Evolutionary conservation across 2,113 vertebrate genomes (phyloP), one percentile per base, ranked within the genome.

Genomic region (Tenebrosternarchus preto): DNA sequence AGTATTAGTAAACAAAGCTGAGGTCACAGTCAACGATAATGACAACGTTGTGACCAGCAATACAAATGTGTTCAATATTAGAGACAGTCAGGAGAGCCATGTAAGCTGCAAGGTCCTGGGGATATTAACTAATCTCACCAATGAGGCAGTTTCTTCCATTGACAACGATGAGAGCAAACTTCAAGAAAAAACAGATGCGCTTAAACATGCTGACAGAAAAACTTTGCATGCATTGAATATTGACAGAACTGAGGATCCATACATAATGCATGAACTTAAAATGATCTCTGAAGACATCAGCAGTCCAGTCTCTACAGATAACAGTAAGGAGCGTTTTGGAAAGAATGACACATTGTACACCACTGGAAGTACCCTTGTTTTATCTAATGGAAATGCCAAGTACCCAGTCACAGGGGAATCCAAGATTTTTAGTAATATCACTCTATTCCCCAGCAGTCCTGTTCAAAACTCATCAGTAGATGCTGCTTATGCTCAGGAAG

Each of bases 301-400:
- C n/a, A 33, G 22, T 77, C 73, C 75, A 16, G 22, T 24, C 60
- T 74, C 39, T 73, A 29, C 66, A 29, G 33, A 70, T 56, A 59
- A 20, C 66, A 70, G 50, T 24, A 80, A 36, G 50, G 69, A 66
- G 64, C 19, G 57, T 74, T 59, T 66, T 33, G 46, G 12, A 33
- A 70, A 56, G 60, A 60, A 31, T 19, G 25, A 29, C 69, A 33
- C 15, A 16, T 15, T 43, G 31, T 69, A 61, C 61, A 59, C 60
- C 17, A 9, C 24, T 61, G 57, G 61, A 17, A 64, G 69, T 31
- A 46, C 57, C 59, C 50, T 5, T 27, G 20, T 27, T 80, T 25
- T 57, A 43, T n/a, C 39, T 63, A 19, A 64, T 79, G 71, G n/a
- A 73, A 46, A 80, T 55, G 20, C 29, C 43, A 9, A 24, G 8